Conservation (phyloP, 1,140 invertebrate species). For the Popillia japonica region DNA sequence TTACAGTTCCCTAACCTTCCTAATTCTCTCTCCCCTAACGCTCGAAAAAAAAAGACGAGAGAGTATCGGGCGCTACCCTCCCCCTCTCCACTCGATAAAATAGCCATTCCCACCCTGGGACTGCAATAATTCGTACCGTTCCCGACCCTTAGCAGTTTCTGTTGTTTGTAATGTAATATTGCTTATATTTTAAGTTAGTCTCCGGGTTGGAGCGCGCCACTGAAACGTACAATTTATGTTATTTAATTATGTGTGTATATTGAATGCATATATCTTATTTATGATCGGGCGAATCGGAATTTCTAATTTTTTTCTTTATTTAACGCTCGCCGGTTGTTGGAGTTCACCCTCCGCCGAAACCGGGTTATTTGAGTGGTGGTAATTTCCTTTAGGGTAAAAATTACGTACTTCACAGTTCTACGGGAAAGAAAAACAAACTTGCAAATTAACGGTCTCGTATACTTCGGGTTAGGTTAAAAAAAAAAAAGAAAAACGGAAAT, state of each 20-base stretch:
- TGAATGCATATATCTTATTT: slow-evolving; percentile 44
- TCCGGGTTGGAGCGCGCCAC: slow-evolving; percentile 31
- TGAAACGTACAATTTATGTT: slow-evolving; percentile 45
- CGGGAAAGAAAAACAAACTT: slow-evolving; percentile 26
- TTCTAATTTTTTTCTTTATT: slow-evolving; percentile 29
- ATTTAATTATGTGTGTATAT: slow-evolving; percentile 45
- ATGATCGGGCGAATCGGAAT: slow-evolving; percentile 37
- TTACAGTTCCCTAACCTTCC: slow-evolving; percentile 43
- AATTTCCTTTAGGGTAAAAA: slow-evolving; percentile 15
- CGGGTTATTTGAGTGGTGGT: slow-evolving; percentile 2
- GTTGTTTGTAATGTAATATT: slow-evolving; percentile 54
- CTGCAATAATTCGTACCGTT: slow-evolving; percentile 49
- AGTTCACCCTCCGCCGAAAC: neutral
- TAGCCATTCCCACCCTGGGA: slow-evolving; percentile 49
- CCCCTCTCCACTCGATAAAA: slow-evolving; percentile 48
- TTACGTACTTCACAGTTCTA: slow-evolving; percentile 24
- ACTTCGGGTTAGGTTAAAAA: neutral
- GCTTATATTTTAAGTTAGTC: slow-evolving; percentile 49
- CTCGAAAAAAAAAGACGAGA: slow-evolving; percentile 30
- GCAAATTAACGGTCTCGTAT: slow-evolving; percentile 18
- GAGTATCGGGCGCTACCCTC: slow-evolving; percentile 43
- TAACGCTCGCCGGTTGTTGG: neutral
- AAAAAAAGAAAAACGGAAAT: neutral
- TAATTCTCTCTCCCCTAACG: slow-evolving; percentile 13
- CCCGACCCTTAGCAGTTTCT: slow-evolving; percentile 47